Evolutionary conservation across 2,888 invertebrate genomes (phyloP), one percentile per base, ranked within the genome.

Genomic region (Cataglyphis rosenhaueri): DNA sequence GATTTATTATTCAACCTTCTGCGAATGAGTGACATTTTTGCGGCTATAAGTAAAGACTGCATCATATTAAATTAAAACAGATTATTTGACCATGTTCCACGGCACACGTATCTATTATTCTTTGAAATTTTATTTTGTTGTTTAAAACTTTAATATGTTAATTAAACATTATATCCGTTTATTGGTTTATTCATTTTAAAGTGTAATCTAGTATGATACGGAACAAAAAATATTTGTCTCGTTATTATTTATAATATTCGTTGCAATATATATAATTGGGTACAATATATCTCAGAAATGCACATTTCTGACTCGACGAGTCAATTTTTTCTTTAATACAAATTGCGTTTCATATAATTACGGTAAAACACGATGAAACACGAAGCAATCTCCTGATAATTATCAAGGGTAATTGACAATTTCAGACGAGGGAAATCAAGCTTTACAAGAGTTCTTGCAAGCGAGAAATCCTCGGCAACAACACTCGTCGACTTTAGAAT

Each of bases 381-480:
- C 55, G 62, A 64, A n/a, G 68, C 78, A 68, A 74, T 81, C 57
- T 65, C n/a, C 15, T 38, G 48, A 73, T 48, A 41, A 75, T 70
- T 62, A 74, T 82, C 32, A 61, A 10, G 52, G 21, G 55, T 64
- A 65, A 65, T 65, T 29, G 57, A 74, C 44, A 57, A 65, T 76
- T 83, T 25, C 94, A 98, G 98, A 98, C 95, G 99, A 99, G 96
- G 98, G 98, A 92, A 99, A 99, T 96, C 98, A 98, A 95, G 98
- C 98, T 87, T 96, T 99, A 94, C 98, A 98, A 96, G 98, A 99
- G 96, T 99, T 99, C 95, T 96, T 99, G 92, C 97, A 97, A 86
- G 97, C 98, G 84, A 96, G 99, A 94, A 99, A 99, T 96, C 99
- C 99, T 84, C 97, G 98, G 93, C 98, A 98, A 95, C 99, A 99